A percentile compares a stretch with the other conserved stretches of the same genome.
Conservation (phyloP, 1,140 invertebrate species). For the Drosophila carrolli region DNA sequence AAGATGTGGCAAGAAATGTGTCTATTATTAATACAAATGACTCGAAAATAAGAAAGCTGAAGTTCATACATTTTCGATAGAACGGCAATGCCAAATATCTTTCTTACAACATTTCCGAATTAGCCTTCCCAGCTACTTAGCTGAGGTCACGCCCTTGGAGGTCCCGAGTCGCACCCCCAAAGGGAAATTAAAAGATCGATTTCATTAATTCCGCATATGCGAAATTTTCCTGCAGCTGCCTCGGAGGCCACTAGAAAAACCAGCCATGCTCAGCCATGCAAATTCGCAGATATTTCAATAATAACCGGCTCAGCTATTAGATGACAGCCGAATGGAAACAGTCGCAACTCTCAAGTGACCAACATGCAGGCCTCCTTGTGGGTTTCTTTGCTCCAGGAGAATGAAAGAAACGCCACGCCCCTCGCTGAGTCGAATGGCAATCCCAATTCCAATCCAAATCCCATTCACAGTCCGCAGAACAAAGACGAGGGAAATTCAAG, state of each 20-base stretch:
- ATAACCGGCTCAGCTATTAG: slow-evolving; percentile 48
- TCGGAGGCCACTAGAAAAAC: slow-evolving; percentile 21
- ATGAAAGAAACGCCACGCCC: slow-evolving; percentile 49
- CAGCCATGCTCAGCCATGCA: slow-evolving; percentile 59
- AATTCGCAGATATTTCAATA: slow-evolving; percentile 48
- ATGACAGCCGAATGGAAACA: slow-evolving; percentile 71
- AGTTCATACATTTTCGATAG: too few species aligned
- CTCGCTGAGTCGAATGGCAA: slow-evolving; percentile 16
- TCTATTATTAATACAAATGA: too few species aligned
- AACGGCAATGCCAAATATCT: neutral
- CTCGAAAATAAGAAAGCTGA: too few species aligned
- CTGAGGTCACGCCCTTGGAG: slow-evolving; percentile 68
- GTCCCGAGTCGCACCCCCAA: slow-evolving; percentile 19
- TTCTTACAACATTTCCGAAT: neutral
- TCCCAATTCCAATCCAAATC: slow-evolving; percentile 9
- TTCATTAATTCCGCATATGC: slow-evolving; percentile 45
- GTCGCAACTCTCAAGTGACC: slow-evolving; percentile 79
- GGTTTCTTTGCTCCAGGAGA: slow-evolving; percentile 7
- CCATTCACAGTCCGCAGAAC: slow-evolving; percentile 40
- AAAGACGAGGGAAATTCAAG: slow-evolving; percentile 45
- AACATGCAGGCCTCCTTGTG: slow-evolving; percentile 66
- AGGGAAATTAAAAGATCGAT: slow-evolving; percentile 62
- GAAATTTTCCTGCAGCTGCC: slow-evolving; percentile 27
- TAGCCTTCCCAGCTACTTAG: slow-evolving; percentile 30
- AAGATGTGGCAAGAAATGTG: too few species aligned